Percentiles rank a stretch among this genome's conserved stretches.
phyloP scores from a whole-genome alignment of 2,113 vertebrate species.

The Apaloderma vittatum region DNA sequence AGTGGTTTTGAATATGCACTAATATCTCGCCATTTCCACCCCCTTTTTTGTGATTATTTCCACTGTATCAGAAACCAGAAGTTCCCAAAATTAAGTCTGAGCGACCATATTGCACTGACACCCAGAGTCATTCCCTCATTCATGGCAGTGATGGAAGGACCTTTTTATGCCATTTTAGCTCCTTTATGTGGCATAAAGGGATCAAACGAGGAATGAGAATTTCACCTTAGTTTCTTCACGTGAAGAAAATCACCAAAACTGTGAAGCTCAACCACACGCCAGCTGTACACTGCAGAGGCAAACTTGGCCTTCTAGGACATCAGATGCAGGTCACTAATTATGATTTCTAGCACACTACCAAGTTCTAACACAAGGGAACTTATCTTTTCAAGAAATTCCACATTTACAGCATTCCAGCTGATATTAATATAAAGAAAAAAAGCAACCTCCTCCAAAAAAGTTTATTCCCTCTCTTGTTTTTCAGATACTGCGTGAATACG shows the following conservation, averaged over 20 bases:
- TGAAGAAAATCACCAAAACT: background rate
- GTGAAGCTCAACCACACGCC: accelerated
- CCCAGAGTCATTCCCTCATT: background rate
- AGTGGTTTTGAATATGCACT: background rate
- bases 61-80: background rate
- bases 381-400: background rate
- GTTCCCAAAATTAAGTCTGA: background rate
- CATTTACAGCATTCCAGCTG: background rate
- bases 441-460: background rate
- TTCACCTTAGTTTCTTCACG: background rate
- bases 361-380: background rate
- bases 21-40: background rate
- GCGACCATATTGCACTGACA: accelerated
- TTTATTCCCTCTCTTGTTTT: background rate
- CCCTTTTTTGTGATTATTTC: background rate
- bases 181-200: background rate
- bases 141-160: background rate
- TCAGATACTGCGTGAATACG: background rate
- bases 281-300: background rate
- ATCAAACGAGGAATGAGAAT: background rate
- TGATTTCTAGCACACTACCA: background rate
- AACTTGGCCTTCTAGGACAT: background rate
- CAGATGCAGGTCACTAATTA: background rate
- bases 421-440: background rate
- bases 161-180: background rate